Percentiles rank a stretch among this genome's conserved stretches.
Evolutionary conservation across 2,888 invertebrate species (phyloP).

Genomic region (Bombylius major): DNA sequence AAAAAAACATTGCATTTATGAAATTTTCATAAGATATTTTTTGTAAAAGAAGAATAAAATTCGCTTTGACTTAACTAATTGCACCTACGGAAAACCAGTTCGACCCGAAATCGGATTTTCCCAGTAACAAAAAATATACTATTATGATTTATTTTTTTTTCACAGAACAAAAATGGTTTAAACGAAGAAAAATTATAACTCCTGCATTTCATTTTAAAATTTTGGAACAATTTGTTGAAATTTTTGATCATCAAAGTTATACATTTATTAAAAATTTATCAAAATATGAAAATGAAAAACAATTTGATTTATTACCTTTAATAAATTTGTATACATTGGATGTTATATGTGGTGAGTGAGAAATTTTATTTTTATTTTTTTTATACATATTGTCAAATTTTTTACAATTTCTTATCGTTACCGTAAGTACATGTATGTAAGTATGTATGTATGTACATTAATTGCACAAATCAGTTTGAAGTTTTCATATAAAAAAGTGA

Average conservation of each 20-base stretch:
- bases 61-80: too few relatives aligned
- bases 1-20: too few relatives aligned
- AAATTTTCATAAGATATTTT: too few relatives aligned
- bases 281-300: constrained; percentile 41
- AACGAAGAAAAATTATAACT: constrained; percentile 56
- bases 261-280: constrained; percentile 44
- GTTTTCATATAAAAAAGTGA: too few relatives aligned
- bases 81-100: too few relatives aligned
- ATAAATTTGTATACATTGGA: constrained; percentile 1
- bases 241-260: constrained; percentile 51
- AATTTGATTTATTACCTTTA: background rate
- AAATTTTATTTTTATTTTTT: background rate
- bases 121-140: too few relatives aligned
- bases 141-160: background rate
- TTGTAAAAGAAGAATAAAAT: too few relatives aligned
- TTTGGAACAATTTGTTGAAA: constrained; percentile 55
- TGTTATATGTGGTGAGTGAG: constrained; percentile 8
- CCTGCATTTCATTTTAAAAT: constrained; percentile 73
- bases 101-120: too few relatives aligned
- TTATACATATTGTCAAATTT: background rate
- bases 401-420: too few relatives aligned
- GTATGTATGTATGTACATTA: too few relatives aligned
- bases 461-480: too few relatives aligned
- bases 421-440: too few relatives aligned
- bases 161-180: constrained; percentile 27